Evolutionary conservation across 2,888 invertebrate species (phyloP).

Genomic region (Trissolcus japonicus): DNA sequence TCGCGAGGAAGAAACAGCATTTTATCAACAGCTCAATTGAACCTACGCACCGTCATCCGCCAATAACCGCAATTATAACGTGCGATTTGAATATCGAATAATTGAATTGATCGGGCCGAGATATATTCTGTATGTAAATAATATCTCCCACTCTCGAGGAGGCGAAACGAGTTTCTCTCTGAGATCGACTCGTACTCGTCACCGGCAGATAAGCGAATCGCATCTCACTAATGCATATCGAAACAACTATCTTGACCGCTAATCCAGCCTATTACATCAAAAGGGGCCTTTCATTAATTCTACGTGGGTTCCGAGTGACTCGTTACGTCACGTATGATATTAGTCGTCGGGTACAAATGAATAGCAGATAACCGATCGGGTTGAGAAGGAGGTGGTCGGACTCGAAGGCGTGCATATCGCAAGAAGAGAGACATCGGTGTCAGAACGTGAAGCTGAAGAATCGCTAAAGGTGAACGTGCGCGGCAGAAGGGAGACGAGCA

Average conservation of each 20-base stretch:
- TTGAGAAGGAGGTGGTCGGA: neutral
- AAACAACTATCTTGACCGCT: constrained; percentile 53
- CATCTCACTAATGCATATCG: constrained; percentile 46
- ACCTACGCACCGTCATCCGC: constrained; percentile 7
- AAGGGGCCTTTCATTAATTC: constrained; percentile 51
- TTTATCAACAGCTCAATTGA: constrained; percentile 14
- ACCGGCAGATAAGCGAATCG: constrained; percentile 49
- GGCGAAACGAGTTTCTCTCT: constrained; percentile 29
- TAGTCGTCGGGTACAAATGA: constrained; percentile 48
- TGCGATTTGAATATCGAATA: constrained; percentile 50
- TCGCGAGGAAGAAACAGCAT: neutral
- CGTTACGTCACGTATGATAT: constrained; percentile 51
- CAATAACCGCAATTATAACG: constrained; percentile 22
- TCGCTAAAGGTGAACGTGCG: constrained; percentile 44
- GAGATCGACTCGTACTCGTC: constrained; percentile 46
- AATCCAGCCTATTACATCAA: constrained; percentile 54
- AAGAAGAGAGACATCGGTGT: constrained; percentile 43
- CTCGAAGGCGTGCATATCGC: constrained; percentile 15
- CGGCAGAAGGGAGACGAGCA: constrained; percentile 15
- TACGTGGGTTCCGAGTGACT: constrained; percentile 53
- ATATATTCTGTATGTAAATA: constrained; percentile 30
- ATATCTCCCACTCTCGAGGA: constrained; percentile 4
- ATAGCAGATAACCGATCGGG: constrained; percentile 42
- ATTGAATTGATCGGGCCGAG: constrained; percentile 45
- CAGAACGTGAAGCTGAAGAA: constrained; percentile 41